Conservation (phyloP, 2,888 invertebrate genomes). For the Archips crataeganus region DNA sequence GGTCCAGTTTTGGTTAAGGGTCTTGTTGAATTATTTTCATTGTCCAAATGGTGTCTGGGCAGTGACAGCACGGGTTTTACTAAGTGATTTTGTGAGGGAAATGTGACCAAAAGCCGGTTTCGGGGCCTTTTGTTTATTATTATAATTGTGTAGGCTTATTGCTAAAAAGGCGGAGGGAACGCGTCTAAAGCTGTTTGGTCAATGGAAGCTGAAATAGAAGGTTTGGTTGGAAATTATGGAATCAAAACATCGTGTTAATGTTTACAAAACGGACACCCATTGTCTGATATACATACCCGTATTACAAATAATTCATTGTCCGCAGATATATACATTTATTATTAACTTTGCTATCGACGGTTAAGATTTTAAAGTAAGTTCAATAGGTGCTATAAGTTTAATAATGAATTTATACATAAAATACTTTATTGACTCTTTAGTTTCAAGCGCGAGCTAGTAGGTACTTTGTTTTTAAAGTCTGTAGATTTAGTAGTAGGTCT, state of each 20-base stretch:
- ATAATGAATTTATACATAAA: too few relatives aligned
- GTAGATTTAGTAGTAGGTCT: too few relatives aligned
- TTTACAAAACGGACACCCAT: neutral
- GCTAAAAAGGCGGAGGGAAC: constrained; percentile 40
- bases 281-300: too few relatives aligned
- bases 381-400: too few relatives aligned
- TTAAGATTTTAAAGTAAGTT: too few relatives aligned
- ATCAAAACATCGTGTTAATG: constrained; percentile 1
- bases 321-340: too few relatives aligned
- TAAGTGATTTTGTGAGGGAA: constrained; percentile 68
- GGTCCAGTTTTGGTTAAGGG: constrained; percentile 40
- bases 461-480: too few relatives aligned
- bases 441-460: too few relatives aligned
- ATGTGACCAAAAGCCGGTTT: constrained; percentile 49
- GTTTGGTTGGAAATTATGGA: constrained; percentile 8
- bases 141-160: constrained; percentile 47
- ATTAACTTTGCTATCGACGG: too few relatives aligned
- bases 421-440: too few relatives aligned
- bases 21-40: constrained; percentile 57
- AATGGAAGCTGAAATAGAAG: constrained; percentile 31
- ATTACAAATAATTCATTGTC: too few relatives aligned
- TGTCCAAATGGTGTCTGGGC: constrained; percentile 60
- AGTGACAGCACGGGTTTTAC: constrained; percentile 66
- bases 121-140: constrained; percentile 54
- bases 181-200: constrained; percentile 35